Base-by-base conservation (phyloP, 2,113 vertebrate species). In the Lontra canadensis region DNA sequence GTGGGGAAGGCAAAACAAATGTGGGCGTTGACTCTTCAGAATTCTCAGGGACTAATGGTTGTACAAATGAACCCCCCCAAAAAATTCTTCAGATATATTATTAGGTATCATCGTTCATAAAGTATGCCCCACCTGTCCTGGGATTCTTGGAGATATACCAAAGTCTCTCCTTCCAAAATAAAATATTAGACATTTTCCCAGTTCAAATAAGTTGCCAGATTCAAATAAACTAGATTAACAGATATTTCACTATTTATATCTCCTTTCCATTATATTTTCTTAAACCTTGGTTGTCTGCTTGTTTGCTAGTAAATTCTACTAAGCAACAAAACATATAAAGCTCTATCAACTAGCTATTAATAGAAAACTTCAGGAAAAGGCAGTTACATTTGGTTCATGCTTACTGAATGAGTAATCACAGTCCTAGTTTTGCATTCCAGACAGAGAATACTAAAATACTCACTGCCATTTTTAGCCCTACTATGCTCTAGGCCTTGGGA, bases 201-300 rank as follows among this genome's bases (percentile, higher is more conserved):
- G 67, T 44, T 88, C 31, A 92, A 86, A 65, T 67, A 88, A n/a
- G 23, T 55, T 71, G 17, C 8, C 11, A 85, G 95, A 69, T 69
- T 94, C 80, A 91, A 84, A 96, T 55, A 93, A 61, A 88, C 63
- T 36, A 78, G 69, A 85, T 73, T 36, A 78, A 88, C 36, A 63
- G 44, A 55, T 78, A 61, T 44, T 78, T 83, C 44, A 92, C 74
- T 61, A 23, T 36, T 83, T 87, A 49, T 0, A 12, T 83, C 65
- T 55, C 44, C 17, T 82, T 86, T 85, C 4, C 36, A 67, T 78
- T 85, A 36, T 67, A 4, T 71, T 80, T 74, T 93, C 55, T 44
- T 90, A 39, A 1, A 74, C 31, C 1, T 94, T 76, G 47, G 4
- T 34, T 69, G 10, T 4, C 42, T 87, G 12, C 67, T 85, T 80